Conservation (phyloP, 2,888 invertebrate genomes). For the Schrankia costaestrigalis region DNA sequence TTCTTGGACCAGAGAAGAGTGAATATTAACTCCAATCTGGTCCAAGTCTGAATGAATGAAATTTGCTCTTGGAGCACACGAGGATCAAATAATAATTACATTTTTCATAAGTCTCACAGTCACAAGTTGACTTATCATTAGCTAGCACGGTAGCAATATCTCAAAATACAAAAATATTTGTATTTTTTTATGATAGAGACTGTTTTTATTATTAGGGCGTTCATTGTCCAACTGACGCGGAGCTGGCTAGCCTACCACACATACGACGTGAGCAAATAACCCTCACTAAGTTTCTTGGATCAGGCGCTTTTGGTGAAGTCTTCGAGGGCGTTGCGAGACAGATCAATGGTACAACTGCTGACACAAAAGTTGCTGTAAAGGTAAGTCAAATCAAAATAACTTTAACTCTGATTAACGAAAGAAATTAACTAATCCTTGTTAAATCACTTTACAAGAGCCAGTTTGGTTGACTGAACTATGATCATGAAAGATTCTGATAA, state of each 20-base stretch:
- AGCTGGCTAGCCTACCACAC: constrained; percentile 90
- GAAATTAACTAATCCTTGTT: no score
- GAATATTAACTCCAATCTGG: not conserved
- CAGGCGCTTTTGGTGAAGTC: constrained; percentile 98
- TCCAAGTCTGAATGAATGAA: not conserved
- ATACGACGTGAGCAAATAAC: constrained; percentile 93
- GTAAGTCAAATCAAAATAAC: constrained; percentile 58
- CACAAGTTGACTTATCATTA: no score
- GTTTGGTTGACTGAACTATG: no score
- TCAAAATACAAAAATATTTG: no score
- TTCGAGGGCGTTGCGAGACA: constrained; percentile 93
- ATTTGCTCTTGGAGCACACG: no score
- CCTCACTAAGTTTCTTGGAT: constrained; percentile 93
- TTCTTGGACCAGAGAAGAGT: not conserved
- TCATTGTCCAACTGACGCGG: constrained; percentile 84
- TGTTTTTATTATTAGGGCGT: constrained; percentile 45
- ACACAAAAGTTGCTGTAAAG: constrained; percentile 95
- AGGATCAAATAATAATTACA: no score
- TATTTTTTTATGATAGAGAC: not conserved
- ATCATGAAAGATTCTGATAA: no score
- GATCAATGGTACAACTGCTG: constrained; percentile 78
- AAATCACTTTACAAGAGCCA: no score
- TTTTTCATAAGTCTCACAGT: no score
- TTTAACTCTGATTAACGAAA: not conserved
- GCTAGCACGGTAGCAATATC: no score